These are phyloP conservation scores for Halcyon badia DNA, from an alignment of 2,797 vertebrate species.

Conservation along the genomic window DNA sequence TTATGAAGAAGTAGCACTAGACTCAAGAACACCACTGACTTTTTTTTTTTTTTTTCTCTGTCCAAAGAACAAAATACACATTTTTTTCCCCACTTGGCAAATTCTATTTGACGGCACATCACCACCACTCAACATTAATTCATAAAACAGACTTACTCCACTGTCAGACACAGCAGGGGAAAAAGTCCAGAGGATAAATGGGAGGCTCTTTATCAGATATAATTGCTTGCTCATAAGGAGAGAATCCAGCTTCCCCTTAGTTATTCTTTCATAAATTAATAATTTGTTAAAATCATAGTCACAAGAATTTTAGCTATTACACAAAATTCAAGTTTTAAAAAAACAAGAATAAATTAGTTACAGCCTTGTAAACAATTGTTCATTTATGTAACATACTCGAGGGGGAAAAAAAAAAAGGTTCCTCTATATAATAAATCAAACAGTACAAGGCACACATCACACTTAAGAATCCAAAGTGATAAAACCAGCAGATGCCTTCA, in stretches of 20 bases:
- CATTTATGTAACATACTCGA: conserved; percentile 83
- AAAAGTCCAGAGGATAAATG: conserved; percentile 47
- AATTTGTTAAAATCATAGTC: conserved; percentile 83
- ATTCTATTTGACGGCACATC: conserved; percentile 70
- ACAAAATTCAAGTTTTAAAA: conserved; percentile 84
- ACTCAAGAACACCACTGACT: conserved; percentile 44
- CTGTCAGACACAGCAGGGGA: conserved; percentile 65
- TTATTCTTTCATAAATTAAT: conserved; percentile 86
- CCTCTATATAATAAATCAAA: conserved; percentile 88
- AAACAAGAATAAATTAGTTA: conserved; percentile 92
- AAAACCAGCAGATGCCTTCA: conserved; percentile 63
- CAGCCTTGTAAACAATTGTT: conserved; percentile 89
- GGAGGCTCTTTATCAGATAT: conserved; percentile 64
- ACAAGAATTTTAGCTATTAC: conserved; percentile 80
- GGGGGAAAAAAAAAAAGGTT: conserved; percentile 43
- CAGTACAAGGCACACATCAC: conserved; percentile 95
- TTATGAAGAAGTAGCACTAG: conserved; percentile 48
- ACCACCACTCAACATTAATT: conserved; percentile 71
- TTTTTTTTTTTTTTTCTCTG: conserved; percentile 46
- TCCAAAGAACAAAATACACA: conserved; percentile 59
- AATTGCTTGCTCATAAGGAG: conserved; percentile 77
- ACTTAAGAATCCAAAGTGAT: conserved; percentile 76
- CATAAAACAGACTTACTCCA: conserved; percentile 72
- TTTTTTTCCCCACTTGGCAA: conserved; percentile 56
- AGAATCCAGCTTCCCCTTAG: conserved; percentile 85